A percentile compares a stretch with the other conserved stretches of the same genome.
phyloP scores from a whole-genome alignment of 2,113 vertebrate genomes.

The Axis porcinus region DNA sequence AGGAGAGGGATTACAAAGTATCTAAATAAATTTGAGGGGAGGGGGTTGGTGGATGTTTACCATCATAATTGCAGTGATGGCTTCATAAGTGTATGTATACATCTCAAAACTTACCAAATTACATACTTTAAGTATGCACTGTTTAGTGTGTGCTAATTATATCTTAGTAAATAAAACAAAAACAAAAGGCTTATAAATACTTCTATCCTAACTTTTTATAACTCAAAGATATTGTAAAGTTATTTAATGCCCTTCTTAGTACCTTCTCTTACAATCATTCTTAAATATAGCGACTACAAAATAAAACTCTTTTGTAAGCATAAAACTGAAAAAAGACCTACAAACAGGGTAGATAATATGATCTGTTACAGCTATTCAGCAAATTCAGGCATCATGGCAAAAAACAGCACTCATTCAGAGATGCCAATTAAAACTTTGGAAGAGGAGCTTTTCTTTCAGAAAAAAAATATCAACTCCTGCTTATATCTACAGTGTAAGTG shows the following conservation, averaged over 20 bases:
- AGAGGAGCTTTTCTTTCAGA: constrained; percentile 3
- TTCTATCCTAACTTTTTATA: background rate
- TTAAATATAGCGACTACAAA: background rate
- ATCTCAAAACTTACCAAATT: background rate
- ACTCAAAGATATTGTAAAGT: background rate
- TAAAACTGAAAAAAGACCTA: background rate
- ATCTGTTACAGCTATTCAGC: background rate
- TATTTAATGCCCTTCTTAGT: background rate
- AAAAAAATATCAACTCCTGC: background rate
- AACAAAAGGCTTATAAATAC: background rate
- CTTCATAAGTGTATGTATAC: background rate
- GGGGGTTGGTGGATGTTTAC: background rate
- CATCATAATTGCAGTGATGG: background rate
- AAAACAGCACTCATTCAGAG: background rate
- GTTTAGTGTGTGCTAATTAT: background rate
- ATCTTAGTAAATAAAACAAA: background rate
- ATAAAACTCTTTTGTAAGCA: background rate
- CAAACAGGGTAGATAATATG: background rate
- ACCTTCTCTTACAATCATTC: background rate
- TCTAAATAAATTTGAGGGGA: background rate
- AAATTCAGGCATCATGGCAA: background rate
- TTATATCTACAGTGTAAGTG: background rate
- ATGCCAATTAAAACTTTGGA: background rate
- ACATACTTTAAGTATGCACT: background rate
- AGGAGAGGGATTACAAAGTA: background rate